Evolutionary conservation across 2,113 vertebrate genomes (phyloP).

Genomic region (Ciconia boyciana): DNA sequence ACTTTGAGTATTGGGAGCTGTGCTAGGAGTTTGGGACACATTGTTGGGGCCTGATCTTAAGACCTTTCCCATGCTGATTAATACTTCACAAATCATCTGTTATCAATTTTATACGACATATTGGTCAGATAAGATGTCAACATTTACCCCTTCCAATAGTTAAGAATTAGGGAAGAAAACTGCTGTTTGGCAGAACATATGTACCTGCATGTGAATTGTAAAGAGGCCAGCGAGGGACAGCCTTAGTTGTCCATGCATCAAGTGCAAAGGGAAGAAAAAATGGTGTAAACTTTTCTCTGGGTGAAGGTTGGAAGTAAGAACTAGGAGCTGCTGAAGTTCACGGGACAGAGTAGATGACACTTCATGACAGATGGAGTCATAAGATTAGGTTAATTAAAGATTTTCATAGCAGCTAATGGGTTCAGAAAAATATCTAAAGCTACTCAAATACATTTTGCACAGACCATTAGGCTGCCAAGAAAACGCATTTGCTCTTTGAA

Average conservation of each 20-base stretch:
- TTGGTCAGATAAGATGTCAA: background rate
- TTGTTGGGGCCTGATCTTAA: background rate
- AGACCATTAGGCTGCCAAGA: conserved; percentile 4
- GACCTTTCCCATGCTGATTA: background rate
- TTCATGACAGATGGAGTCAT: background rate
- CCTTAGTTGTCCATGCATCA: rapidly evolving
- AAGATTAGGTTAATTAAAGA: conserved; percentile 4
- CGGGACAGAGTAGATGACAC: background rate
- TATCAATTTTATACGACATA: background rate
- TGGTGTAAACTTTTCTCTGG: background rate
- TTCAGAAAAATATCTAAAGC: conserved; percentile 11
- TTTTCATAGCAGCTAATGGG: background rate
- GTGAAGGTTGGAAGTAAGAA: background rate
- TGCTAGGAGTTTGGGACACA: background rate
- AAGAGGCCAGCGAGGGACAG: background rate
- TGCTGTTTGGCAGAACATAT: rapidly evolving
- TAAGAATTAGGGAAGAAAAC: background rate
- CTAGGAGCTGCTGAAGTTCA: background rate
- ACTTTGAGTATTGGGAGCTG: background rate
- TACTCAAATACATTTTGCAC: background rate
- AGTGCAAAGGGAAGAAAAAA: background rate
- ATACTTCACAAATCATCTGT: background rate
- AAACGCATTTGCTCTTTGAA: background rate
- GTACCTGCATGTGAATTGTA: background rate
- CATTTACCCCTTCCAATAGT: background rate